These are phyloP conservation scores for Tetranychus truncatus DNA, from an alignment of 2,888 invertebrate species.

Conservation along the genomic window DNA sequence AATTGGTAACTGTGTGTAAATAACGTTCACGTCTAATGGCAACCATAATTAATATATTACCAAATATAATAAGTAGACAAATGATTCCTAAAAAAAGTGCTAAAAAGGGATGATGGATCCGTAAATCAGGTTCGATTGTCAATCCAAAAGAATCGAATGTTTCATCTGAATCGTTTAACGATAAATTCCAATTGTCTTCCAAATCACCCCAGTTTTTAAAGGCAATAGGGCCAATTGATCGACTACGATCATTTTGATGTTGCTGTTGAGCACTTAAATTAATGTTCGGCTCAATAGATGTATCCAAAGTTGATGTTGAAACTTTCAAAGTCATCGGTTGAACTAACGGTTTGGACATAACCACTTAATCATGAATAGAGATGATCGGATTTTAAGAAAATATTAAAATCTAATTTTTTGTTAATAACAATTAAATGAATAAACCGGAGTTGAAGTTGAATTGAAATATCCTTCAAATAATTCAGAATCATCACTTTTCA, in stretches of 20 bases:
- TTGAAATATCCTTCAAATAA: too few species aligned
- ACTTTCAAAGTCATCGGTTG: too few species aligned
- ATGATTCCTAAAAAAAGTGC: slow-evolving; percentile 48
- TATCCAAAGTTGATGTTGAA: too few species aligned
- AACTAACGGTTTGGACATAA: too few species aligned
- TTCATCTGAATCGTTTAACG: background rate
- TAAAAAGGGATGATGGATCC: slow-evolving; percentile 7
- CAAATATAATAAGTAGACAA: slow-evolving; percentile 78
- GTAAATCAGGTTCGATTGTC: slow-evolving; percentile 5
- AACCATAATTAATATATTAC: slow-evolving; percentile 78
- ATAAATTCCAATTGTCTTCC: background rate
- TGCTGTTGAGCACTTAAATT: background rate
- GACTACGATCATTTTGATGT: background rate
- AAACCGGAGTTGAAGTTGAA: too few species aligned
- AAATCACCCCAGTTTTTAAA: background rate
- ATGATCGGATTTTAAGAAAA: too few species aligned
- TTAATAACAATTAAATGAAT: too few species aligned
- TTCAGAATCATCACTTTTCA: too few species aligned
- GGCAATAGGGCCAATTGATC: background rate
- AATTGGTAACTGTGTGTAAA: slow-evolving; percentile 88
- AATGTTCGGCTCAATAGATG: background rate
- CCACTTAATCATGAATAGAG: too few species aligned
- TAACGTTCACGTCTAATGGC: slow-evolving; percentile 83
- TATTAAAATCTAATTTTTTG: too few species aligned
- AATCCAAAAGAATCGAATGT: background rate